Evolutionary conservation across 2,888 invertebrate genomes (phyloP).

Genomic region (Stramonita haemastoma): DNA sequence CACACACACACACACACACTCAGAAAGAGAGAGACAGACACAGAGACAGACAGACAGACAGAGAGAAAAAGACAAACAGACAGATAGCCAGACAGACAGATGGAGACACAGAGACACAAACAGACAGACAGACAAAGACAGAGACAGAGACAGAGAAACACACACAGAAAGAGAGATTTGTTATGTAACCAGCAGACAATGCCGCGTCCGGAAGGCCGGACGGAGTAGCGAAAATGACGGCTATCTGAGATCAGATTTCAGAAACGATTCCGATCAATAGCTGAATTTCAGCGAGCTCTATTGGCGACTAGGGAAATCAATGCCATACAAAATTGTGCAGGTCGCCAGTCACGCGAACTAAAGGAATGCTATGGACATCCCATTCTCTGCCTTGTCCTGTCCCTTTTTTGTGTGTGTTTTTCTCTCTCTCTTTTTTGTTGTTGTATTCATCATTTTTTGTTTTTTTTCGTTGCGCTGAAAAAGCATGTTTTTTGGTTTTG

Average conservation of each 20-base stretch:
- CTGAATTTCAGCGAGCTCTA: background rate
- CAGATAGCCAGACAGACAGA: too few relatives aligned
- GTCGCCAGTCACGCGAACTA: background rate
- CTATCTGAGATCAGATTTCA: background rate
- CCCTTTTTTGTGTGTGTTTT: too few relatives aligned
- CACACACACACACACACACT: too few relatives aligned
- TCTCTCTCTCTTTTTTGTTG: background rate
- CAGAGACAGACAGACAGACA: too few relatives aligned
- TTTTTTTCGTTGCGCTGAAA: background rate
- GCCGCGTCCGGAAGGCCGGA: background rate
- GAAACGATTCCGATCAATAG: background rate
- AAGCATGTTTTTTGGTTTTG: too few relatives aligned
- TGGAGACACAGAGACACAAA: too few relatives aligned
- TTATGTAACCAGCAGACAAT: background rate
- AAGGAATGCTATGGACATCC: too few relatives aligned
- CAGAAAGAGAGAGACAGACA: background rate
- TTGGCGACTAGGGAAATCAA: constrained; percentile 15
- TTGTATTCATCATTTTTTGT: background rate
- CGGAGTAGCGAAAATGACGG: background rate
- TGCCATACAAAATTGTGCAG: background rate
- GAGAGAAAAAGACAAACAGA: too few relatives aligned
- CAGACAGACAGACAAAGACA: background rate
- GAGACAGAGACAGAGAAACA: background rate
- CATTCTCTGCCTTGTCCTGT: background rate
- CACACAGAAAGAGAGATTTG: background rate